A percentile compares a stretch with the other conserved stretches of the same genome.
phyloP scores from a whole-genome alignment of 2,797 vertebrate genomes.

The Sebastes oblongus region DNA sequence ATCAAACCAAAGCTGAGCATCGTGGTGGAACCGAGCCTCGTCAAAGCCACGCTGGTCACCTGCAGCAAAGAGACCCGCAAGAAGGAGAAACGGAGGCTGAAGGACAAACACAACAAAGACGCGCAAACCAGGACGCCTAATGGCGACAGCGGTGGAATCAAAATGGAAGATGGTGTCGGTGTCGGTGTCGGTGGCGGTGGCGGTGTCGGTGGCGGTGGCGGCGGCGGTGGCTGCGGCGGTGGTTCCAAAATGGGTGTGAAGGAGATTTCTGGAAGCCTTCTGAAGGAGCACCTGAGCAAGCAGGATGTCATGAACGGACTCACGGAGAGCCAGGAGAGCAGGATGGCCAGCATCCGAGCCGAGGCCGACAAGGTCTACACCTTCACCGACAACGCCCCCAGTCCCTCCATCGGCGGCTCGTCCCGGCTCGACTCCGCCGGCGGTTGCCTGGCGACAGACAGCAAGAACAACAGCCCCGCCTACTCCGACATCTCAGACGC shows the following conservation, averaged over 20 bases:
- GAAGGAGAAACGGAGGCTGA: conserved; percentile 94
- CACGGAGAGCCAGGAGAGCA: conserved; percentile 92
- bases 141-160: conserved; percentile 80
- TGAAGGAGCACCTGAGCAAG: conserved; percentile 96
- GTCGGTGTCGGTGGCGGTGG: not conserved
- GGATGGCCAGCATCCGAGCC: conserved; percentile 98
- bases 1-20: conserved; percentile 97
- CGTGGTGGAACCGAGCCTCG: conserved; percentile 90
- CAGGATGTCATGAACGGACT: conserved; percentile 90
- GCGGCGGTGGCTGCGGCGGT: not conserved
- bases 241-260: conserved; percentile 80
- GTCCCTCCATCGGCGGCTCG: conserved; percentile 95
- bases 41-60: conserved; percentile 88
- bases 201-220: not conserved
- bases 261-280: conserved; percentile 91
- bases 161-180: conserved; percentile 63
- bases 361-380: conserved; percentile 99
- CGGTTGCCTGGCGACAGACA: conserved; percentile 84
- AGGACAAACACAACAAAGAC: conserved; percentile 94
- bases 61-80: conserved; percentile 95
- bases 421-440: conserved; percentile 87
- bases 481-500: conserved; percentile 99
- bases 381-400: conserved; percentile 97
- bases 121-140: conserved; percentile 80
- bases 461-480: conserved; percentile 95